phyloP scores from a whole-genome alignment of 30 jellyfish, hydroid and myxozoan species.

The Turritopsis dohrnii region DNA sequence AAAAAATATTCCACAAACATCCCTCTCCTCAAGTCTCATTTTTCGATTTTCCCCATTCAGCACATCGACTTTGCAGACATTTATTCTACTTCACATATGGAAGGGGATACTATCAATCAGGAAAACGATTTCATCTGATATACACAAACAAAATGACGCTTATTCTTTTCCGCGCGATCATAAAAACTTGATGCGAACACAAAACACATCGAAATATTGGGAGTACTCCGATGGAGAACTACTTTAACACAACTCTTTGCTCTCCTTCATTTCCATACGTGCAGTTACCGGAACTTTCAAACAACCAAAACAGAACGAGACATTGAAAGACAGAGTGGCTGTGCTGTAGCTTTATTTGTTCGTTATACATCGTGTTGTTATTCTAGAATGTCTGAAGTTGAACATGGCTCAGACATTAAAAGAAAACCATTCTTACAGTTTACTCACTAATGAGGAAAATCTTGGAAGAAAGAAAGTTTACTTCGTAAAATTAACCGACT shows the following conservation, averaged over 20 bases:
- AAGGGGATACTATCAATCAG: no score
- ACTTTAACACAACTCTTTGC: background rate
- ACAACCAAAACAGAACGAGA: background rate
- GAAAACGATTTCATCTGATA: no score
- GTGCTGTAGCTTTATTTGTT: background rate
- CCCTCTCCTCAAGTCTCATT: no score
- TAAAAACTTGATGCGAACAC: no score
- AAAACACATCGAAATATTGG: background rate
- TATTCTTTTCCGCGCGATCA: no score
- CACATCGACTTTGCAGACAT: no score
- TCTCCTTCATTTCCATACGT: background rate
- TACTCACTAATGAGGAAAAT: slow-evolving; percentile 44
- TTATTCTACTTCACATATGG: no score
- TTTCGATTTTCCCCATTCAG: no score
- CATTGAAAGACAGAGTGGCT: background rate
- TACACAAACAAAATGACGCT: no score
- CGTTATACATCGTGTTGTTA: background rate
- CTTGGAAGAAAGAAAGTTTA: slow-evolving; percentile 38
- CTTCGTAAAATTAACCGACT: slow-evolving; percentile 88
- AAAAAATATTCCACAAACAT: no score
- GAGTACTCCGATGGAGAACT: background rate
- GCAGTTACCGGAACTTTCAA: background rate
- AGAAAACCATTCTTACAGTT: slow-evolving; percentile 55
- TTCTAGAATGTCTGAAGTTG: slow-evolving; percentile 26
- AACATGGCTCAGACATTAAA: slow-evolving; percentile 72